Base-by-base conservation (phyloP, 2,888 invertebrate species). In the Macropis europaea region DNA sequence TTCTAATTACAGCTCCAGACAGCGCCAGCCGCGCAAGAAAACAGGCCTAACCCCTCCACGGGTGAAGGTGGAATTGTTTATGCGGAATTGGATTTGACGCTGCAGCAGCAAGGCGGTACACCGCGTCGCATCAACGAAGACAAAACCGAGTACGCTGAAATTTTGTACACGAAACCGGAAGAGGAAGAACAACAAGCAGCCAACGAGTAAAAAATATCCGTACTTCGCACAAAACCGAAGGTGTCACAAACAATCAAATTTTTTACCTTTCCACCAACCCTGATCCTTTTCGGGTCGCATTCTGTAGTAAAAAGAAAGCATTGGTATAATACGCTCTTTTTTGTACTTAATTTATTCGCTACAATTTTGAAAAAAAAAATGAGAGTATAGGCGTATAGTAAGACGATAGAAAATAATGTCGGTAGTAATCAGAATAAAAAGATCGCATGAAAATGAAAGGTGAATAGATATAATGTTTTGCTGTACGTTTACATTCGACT, bases 121-220 rank as follows among this genome's bases (percentile, higher is more conserved):
- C 84, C 87, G 0, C 84, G 88, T 38, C 85, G 83, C 9, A 87
- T 92, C 90, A 83, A 91, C 84, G 93, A 94, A 1, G 94, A 93
- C 76, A 92, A 93, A 85, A 94, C 94, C 2, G 94, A 94, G 83
- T 96, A 96, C 88, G 96, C 96, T 0, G 96, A 96, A 89, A 96
- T 96, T 61, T 93, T 96, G 0, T 96, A 96, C 90, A 92, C 93
- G 0, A 93, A 93, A 72, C 89, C 91, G 3, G 92, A 92, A 34
- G 88, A 89, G 1, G 91, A 91, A 24, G 85, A 85, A 40, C 77
- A 81, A 36, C 79, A 79, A 30, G 43, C 81, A 11, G 63, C 75
- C 13, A 52, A 83, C 34, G 84, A 89, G 79, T 87, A 86, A 73
- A 56, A n/a, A n/a, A n/a, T 24, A 6, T 13, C 15, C 17, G 0